Evolutionary conservation across 2,113 vertebrate genomes (phyloP).

Genomic region (Anas platyrhynchos): DNA sequence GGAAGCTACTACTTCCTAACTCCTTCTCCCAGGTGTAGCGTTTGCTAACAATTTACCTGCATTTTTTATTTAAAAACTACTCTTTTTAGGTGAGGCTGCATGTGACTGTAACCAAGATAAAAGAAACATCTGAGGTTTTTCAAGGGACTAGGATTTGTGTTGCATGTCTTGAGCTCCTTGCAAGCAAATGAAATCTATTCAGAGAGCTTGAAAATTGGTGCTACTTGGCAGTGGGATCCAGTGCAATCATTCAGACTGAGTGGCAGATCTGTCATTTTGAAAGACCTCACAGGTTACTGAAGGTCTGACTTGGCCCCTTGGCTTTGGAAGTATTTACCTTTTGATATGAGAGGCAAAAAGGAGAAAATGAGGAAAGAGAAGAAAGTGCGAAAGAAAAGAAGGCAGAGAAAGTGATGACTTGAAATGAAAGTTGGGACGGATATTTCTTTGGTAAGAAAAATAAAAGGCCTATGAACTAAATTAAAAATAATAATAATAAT

Average conservation of each 20-base stretch:
- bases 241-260: background rate
- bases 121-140: background rate
- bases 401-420: background rate
- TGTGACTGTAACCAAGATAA: background rate
- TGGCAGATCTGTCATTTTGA: background rate
- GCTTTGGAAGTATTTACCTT: background rate
- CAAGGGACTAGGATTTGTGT: background rate
- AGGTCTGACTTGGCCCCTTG: background rate
- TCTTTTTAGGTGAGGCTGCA: fast-evolving
- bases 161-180: background rate
- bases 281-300: background rate
- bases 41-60: background rate
- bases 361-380: background rate
- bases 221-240: background rate
- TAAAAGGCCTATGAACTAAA: background rate
- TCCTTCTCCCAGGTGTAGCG: background rate
- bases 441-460: background rate
- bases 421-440: background rate
- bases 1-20: background rate
- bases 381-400: background rate
- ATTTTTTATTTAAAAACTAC: background rate
- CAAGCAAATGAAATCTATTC: background rate
- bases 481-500: too few relatives aligned
- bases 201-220: background rate
- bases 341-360: background rate